phyloP scores from a whole-genome alignment of 2,888 invertebrate species.

The Noctua janthe region DNA sequence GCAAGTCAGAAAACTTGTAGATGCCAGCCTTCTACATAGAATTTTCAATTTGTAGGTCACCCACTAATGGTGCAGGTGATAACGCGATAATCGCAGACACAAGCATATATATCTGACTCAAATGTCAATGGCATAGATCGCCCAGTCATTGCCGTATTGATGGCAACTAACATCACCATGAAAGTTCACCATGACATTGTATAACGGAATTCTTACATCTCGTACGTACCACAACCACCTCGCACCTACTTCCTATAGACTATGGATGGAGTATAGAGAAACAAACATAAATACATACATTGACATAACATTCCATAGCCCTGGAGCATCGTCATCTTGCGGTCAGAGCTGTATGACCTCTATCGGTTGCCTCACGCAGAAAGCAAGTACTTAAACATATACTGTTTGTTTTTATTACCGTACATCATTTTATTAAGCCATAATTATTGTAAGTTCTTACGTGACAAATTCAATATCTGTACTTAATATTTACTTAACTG shows the following conservation, averaged over 20 bases:
- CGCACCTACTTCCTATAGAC: conserved; percentile 13
- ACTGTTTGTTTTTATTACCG: background rate
- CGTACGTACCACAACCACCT: conserved; percentile 1
- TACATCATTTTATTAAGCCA: background rate
- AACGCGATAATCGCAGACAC: background rate
- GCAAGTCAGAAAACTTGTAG: background rate
- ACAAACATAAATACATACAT: conserved; percentile 38
- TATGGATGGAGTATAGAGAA: conserved; percentile 9
- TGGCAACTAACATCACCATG: conserved; percentile 23
- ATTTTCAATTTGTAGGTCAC: background rate
- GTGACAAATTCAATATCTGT: background rate
- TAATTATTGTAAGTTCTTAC: background rate
- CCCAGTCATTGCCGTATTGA: conserved; percentile 30
- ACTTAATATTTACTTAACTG: background rate
- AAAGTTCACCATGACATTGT: conserved; percentile 26
- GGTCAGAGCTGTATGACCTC: conserved; percentile 50
- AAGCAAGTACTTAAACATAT: background rate
- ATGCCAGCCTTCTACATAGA: background rate
- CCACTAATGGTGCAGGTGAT: background rate
- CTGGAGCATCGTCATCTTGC: conserved; percentile 58
- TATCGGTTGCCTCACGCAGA: conserved; percentile 35
- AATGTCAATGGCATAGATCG: background rate
- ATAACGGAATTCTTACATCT: conserved; percentile 44
- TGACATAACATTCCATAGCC: conserved; percentile 45
- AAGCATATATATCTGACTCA: background rate